A percentile compares a stretch with the other conserved stretches of the same genome.
These are phyloP conservation scores for Lepidurus couesii DNA, from an alignment of 1,140 invertebrate genomes.

Conservation along the genomic window DNA sequence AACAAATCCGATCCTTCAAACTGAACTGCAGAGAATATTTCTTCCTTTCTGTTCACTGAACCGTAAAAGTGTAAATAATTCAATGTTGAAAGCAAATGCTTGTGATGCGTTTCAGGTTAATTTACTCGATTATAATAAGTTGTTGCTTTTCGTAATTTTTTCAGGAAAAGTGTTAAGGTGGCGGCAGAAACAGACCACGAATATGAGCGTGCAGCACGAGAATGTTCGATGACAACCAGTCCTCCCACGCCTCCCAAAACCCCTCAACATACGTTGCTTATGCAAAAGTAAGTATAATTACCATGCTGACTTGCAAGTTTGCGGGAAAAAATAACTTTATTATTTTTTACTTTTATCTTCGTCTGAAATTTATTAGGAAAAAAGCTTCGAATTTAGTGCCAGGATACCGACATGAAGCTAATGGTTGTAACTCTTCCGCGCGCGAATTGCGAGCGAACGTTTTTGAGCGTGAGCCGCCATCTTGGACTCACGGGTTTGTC, in stretches of 20 bases:
- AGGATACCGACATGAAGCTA: not conserved
- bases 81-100: not conserved
- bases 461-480: not conserved
- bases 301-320: not conserved
- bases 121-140: no score
- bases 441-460: not conserved
- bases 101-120: not conserved
- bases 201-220: not conserved
- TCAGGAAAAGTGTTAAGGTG: not conserved
- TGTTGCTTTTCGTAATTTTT: not conserved
- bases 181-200: not conserved
- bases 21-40: not conserved
- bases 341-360: not conserved
- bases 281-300: not conserved
- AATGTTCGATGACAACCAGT: not conserved
- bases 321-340: not conserved
- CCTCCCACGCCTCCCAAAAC: conserved; percentile 15
- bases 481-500: not conserved
- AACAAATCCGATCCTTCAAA: conserved; percentile 4
- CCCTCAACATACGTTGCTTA: not conserved
- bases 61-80: not conserved
- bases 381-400: not conserved
- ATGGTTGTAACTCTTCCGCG: not conserved
- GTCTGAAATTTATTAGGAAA: not conserved
- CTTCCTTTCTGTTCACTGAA: not conserved